Evolutionary conservation across 1,140 invertebrate species (phyloP).

Genomic region (Heliconius himera): DNA sequence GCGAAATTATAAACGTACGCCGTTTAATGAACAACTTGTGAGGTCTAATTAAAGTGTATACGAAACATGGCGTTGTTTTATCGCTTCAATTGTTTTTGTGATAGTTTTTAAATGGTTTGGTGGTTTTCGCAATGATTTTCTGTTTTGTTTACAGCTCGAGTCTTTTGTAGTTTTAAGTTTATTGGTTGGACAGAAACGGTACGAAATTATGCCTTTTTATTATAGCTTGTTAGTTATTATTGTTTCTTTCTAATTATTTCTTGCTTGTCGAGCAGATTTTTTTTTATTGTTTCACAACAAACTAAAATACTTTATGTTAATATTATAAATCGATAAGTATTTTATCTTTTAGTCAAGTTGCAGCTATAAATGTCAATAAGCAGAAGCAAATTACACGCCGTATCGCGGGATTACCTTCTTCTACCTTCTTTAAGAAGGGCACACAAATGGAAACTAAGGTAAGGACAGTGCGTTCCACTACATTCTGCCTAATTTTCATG

Average conservation of each 20-base stretch:
- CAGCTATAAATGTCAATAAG: no score
- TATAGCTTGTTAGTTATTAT: background rate
- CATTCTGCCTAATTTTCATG: no score
- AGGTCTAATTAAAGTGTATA: slow-evolving; percentile 50
- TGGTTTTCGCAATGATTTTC: slow-evolving; percentile 5
- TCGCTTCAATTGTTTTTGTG: slow-evolving; percentile 6
- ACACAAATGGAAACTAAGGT: no score
- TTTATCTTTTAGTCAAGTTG: no score
- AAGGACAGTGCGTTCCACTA: no score
- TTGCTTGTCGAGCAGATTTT: no score
- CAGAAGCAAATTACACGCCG: no score
- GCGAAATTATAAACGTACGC: slow-evolving; percentile 73
- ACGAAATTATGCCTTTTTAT: background rate
- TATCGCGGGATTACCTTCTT: no score
- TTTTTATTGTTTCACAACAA: no score
- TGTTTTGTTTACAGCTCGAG: slow-evolving; percentile 3
- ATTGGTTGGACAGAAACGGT: background rate
- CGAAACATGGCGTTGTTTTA: background rate
- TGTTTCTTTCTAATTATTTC: background rate
- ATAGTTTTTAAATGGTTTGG: slow-evolving; percentile 3
- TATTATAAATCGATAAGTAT: no score
- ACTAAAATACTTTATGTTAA: no score
- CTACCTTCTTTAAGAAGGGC: no score
- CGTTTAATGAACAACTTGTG: slow-evolving; percentile 70
- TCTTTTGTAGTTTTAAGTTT: background rate